Conservation (phyloP, 2,113 vertebrate species). For the Poeciliopsis prolifica region DNA sequence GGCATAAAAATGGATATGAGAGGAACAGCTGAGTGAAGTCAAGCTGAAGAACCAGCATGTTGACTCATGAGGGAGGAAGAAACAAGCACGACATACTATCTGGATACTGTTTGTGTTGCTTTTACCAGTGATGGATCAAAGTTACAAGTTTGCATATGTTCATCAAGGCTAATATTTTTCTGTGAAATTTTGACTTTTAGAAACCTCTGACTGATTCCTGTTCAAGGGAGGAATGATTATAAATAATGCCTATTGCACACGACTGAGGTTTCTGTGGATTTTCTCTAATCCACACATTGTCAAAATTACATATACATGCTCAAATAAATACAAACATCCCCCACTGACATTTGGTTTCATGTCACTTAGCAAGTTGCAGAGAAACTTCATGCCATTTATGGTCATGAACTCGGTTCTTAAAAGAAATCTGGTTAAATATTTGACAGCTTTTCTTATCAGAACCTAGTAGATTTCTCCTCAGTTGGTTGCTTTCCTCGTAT, state of each 20-base stretch:
- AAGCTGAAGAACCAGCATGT: constrained; percentile 17
- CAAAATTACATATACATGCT: not conserved
- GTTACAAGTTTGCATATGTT: not conserved
- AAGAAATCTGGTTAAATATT: not conserved
- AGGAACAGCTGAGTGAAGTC: constrained; percentile 39
- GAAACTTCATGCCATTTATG: not conserved
- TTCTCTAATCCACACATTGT: not conserved
- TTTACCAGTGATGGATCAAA: not conserved
- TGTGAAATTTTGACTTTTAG: not conserved
- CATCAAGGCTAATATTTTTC: no score
- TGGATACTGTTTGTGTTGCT: not conserved
- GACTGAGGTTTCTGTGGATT: not conserved
- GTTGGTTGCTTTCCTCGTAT: no score
- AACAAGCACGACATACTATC: not conserved
- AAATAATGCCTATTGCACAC: not conserved
- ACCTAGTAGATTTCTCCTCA: not conserved
- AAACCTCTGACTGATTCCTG: not conserved
- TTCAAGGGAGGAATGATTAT: not conserved
- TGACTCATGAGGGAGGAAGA: not conserved
- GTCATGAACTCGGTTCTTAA: not conserved
- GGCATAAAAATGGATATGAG: constrained; percentile 52
- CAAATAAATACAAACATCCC: not conserved
- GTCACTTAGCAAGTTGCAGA: not conserved
- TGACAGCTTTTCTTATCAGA: not conserved
- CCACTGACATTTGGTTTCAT: not conserved